Evolutionary conservation across 2,888 invertebrate genomes (phyloP), one percentile per base, ranked within the genome.

Genomic region (Imbricaverruca yamaguchii): DNA sequence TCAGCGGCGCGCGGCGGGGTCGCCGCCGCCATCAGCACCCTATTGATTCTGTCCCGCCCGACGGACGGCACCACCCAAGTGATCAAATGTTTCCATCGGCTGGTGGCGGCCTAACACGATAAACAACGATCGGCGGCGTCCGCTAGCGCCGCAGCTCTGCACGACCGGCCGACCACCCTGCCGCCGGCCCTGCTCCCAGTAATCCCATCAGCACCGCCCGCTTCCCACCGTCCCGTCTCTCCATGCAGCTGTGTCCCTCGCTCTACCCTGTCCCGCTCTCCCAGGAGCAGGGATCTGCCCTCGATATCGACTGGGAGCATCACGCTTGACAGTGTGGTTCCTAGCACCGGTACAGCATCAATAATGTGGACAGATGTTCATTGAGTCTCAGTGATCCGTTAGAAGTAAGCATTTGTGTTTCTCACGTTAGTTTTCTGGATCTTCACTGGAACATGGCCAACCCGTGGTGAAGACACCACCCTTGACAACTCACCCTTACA

Each of bases 41-140:
- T 69, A 69, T 69, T 69, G 69, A 69, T 69, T 69, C 69, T 6
- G 59, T 39, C 39, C 13, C 69, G 69, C 39, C 69, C 69, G 69
- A 69, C 39, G 69, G 69, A 69, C 69, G 69, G 39, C 39, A 15
- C 69, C 69, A 69, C 69, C 69, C 69, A 69, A 15, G 39, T 15
- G 69, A 69, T 69, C 25, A 39, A 69, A 69, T 69, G 69, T 69
- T 65, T 65, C 65, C 65, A 65, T 8, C 23, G 65, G 23, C 65
- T 23, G 65, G 65, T 4, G 65, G 65, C 65, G 23, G 18, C n/a
- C 23, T 65, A 65, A 65, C 65, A 10, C 65, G 65, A 65, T 65
- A n/a, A 65, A 23, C 65, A 65, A 65, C 65, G 65, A 65, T 65
- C n/a, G 65, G 65, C 23, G 65, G 65, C 61, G 61, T 15, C 61